phyloP scores from a whole-genome alignment of 2,888 invertebrate species.

The Eupithecia centaureata region DNA sequence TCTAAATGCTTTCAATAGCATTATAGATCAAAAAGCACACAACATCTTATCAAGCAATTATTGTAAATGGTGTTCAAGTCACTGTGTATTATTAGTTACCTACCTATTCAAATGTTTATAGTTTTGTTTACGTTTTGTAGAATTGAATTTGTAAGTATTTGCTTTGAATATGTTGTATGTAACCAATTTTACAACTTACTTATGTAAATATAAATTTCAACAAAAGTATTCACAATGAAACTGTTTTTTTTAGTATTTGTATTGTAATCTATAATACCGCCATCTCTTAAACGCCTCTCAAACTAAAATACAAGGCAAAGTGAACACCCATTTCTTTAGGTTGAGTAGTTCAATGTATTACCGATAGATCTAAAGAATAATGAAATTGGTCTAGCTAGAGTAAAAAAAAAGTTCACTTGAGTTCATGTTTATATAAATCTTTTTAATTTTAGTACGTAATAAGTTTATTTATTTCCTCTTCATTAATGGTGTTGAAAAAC shows the following conservation, averaged over 20 bases:
- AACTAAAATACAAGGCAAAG: neutral
- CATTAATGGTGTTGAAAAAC: no score
- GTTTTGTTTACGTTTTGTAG: neutral
- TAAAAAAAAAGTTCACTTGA: no score
- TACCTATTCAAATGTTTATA: neutral
- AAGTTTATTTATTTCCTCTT: no score
- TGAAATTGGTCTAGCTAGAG: neutral
- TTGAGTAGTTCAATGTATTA: neutral
- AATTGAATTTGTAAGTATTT: neutral
- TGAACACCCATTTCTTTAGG: neutral
- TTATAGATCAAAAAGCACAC: neutral
- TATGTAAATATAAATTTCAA: neutral
- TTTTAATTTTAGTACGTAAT: no score
- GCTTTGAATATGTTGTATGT: neutral
- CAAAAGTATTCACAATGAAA: neutral
- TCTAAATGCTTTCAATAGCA: neutral
- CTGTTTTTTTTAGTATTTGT: neutral
- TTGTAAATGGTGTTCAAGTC: neutral
- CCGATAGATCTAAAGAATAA: neutral
- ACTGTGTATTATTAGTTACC: neutral
- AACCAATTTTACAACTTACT: neutral
- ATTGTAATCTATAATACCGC: neutral
- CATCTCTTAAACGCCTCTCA: neutral
- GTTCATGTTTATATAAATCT: no score
- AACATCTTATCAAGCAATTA: neutral